Conservation (phyloP, 2,797 vertebrate genomes). For the Taenioides sp. region DNA sequence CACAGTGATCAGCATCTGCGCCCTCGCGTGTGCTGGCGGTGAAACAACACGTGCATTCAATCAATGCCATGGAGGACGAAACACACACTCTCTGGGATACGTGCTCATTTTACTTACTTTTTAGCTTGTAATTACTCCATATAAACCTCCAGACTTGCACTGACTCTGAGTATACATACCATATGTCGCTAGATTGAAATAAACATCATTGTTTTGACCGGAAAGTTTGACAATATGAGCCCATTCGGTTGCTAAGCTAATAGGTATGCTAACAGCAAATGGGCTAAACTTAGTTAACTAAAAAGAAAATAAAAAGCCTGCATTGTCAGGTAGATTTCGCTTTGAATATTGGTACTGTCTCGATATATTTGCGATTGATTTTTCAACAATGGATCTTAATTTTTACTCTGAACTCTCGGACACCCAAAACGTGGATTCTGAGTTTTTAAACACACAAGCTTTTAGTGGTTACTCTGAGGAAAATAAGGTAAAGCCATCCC, state of each 20-base stretch:
- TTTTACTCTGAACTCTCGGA: conserved; percentile 77
- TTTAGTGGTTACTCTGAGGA: conserved; percentile 68
- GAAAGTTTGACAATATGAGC: conserved; percentile 27
- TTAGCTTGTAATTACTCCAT: background rate
- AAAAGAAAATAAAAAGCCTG: conserved; percentile 5
- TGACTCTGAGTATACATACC: background rate
- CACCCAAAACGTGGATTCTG: conserved; percentile 68
- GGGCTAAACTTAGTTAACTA: conserved; percentile 3
- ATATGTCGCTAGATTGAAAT: conserved; percentile 3
- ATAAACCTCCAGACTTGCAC: background rate
- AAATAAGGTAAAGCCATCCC: conserved; percentile 62
- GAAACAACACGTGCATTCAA: background rate
- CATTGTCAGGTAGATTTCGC: background rate
- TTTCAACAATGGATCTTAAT: conserved; percentile 72
- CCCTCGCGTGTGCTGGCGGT: background rate
- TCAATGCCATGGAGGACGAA: conserved; percentile 3
- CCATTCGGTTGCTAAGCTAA: conserved; percentile 26
- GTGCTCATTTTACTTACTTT: background rate
- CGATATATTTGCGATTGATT: background rate
- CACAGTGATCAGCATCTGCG: background rate
- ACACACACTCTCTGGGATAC: background rate
- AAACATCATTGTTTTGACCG: conserved; percentile 9
- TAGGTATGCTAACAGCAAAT: conserved; percentile 40
- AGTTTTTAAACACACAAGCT: conserved; percentile 70
- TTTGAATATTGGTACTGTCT: background rate